Evolutionary conservation across 92 coral and sea anemone species (phyloP), one percentile per base, ranked within the genome.

Genomic region (Palythoa grandis): DNA sequence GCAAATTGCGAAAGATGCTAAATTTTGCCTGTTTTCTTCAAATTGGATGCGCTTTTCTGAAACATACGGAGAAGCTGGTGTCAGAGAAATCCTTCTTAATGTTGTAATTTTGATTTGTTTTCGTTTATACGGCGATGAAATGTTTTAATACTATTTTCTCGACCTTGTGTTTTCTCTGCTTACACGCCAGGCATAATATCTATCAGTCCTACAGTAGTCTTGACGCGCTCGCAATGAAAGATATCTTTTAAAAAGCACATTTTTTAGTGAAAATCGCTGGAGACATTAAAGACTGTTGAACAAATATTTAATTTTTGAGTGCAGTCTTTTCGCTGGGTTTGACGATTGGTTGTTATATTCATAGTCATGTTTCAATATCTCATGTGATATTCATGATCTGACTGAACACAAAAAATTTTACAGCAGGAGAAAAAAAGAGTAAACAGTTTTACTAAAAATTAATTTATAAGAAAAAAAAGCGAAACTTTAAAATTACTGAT

Each of bases 141-240:
- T 40, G 13, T 25, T 13, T 54, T 76, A 76, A 15, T 24, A 24
- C 22, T 76, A 67, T 76, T 52, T 76, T 76, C 82, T 25, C 82
- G 22, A 40, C 82, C 13, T 25, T 76, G 53, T 52, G 53, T 22
- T 76, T 48, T 50, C 58, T 58, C 12, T 43, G 58, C 47, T 47
- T 13, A 52, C 84, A 56, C 70, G 12, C 20, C 74, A 12, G 14
- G 6, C 74, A 25, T 11, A 5, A 63, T 5, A 8, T 2, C 69
- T 22, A 63, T 22, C 24, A 63, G 23, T 23, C 8, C 11, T 9
- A n/a, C 69, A 23, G 20, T n/a, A 0, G 11, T 63, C 22, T 63
- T n/a, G 35, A 63, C 65, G 7, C 17, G 6, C 20, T 58, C 65
- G 14, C 19, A 58, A 58, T 14, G 14, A 15, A 56, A 56, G 19